These are phyloP conservation scores for Chaetodon trifascialis DNA, from an alignment of 2,113 vertebrate genomes.

Conservation along the genomic window DNA sequence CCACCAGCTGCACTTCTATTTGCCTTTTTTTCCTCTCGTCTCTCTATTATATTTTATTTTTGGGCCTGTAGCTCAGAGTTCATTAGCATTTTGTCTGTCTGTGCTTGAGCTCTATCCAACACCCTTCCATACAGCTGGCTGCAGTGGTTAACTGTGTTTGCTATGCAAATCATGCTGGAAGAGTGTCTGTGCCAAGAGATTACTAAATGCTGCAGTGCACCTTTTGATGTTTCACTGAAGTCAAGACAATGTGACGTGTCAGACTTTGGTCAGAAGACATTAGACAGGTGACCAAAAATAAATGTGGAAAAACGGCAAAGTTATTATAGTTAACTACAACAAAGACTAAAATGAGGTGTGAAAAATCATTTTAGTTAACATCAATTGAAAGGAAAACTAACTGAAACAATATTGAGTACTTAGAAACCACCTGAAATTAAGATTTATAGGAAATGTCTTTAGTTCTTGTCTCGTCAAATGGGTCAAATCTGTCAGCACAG, in stretches of 20 bases:
- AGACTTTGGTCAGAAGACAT: not conserved
- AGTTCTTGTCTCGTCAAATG: too few species aligned
- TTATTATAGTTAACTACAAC: too few species aligned
- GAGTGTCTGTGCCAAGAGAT: conserved; percentile 5
- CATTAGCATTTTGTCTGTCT: conserved; percentile 14
- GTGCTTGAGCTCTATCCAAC: not conserved
- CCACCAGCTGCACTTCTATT: conserved; percentile 2
- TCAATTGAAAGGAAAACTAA: too few species aligned
- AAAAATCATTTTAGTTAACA: too few species aligned
- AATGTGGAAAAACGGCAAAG: too few species aligned
- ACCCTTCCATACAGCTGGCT: conserved; percentile 22
- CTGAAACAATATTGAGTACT: too few species aligned
- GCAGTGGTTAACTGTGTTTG: conserved; percentile 25
- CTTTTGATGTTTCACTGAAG: not conserved
- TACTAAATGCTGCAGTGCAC: conserved; percentile 16
- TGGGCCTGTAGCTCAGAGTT: not conserved
- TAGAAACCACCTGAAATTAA: too few species aligned
- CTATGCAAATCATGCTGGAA: conserved; percentile 35
- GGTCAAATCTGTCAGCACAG: too few species aligned
- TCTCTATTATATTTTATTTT: not conserved
- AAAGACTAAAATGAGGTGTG: too few species aligned
- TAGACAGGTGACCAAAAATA: too few species aligned
- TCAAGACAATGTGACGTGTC: not conserved
- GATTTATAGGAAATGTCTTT: too few species aligned
- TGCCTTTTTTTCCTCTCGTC: not conserved